Base-by-base conservation (phyloP, 2,888 invertebrate genomes). In the Patella depressa region DNA sequence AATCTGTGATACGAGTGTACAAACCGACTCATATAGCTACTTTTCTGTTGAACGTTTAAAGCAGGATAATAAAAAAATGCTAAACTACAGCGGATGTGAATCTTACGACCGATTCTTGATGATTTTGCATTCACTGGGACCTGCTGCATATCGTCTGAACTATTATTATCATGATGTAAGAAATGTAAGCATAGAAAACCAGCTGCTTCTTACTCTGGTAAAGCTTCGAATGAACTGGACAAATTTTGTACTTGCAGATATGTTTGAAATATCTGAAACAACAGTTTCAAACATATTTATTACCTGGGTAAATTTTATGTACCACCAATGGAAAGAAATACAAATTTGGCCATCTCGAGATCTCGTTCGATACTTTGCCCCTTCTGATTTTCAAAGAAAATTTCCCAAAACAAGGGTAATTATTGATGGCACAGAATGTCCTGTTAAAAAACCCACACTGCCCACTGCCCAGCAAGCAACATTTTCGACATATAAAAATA, bases 201-300 rank as follows among this genome's bases (percentile, higher is more conserved):
- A 79, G 55, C 59, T 82, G 34, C 81, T 82, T 77, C 53, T 79
- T 34, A 77, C 77, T 14, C 54, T 81, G 24, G 79, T 83, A 29
- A 80, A 82, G 57, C 29, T 80, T 17, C 59, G 82, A 65, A 53
- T 73, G 15, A 71, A 83, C 54, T 73, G 65, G 9, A 79, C 81
- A 0, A 78, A 80, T 71, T 81, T 78, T 80, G 83, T 80, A 69
- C 53, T 81, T 17, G 73, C 78, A 17, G 45, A 65, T 11, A 57
- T 82, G 15, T 84, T 85, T 79, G 53, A 59, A 5, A 73, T 83
- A 12, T 77, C 79, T 70, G 81, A 82, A 65, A 24, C 65, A 34
- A 72, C 69, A 59, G 79, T 85, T 12, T 65, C 57, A 53, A 84
- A 81, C 54, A 80, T 84, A 57, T 80, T 78, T 76, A 69, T 73